Conservation (phyloP, 2,888 invertebrate genomes). For the Chydorus sphaericus region DNA sequence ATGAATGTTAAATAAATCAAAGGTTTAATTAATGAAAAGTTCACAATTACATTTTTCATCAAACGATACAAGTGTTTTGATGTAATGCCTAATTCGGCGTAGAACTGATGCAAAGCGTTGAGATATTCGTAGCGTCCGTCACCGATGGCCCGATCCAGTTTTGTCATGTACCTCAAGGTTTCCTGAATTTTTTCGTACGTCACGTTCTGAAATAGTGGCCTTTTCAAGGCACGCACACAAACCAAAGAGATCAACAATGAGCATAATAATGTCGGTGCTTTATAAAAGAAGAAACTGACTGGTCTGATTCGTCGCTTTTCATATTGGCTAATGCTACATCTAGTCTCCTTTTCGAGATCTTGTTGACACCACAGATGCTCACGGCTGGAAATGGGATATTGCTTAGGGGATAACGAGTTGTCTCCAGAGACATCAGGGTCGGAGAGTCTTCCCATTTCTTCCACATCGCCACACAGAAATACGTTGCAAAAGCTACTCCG, state of each 20-base stretch:
- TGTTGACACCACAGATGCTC: conserved; percentile 72
- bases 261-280: too few relatives aligned
- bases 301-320: too few relatives aligned
- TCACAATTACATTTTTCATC: background rate
- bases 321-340: conserved; percentile 17
- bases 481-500: conserved; percentile 18
- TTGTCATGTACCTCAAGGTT: conserved; percentile 6
- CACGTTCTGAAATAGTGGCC: background rate
- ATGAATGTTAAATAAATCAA: too few relatives aligned
- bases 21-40: background rate
- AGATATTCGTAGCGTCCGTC: background rate
- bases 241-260: background rate
- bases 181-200: background rate
- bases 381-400: conserved; percentile 67
- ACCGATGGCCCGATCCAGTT: background rate
- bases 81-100: background rate
- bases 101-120: background rate
- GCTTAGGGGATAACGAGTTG: conserved; percentile 47
- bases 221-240: too few relatives aligned
- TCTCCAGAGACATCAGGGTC: conserved; percentile 62
- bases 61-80: background rate
- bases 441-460: conserved; percentile 55
- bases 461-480: conserved; percentile 20
- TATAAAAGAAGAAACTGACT: background rate
- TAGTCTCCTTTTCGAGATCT: conserved; percentile 40